phyloP scores from a whole-genome alignment of 2,888 invertebrate species.

The Dynastes hyllus region DNA sequence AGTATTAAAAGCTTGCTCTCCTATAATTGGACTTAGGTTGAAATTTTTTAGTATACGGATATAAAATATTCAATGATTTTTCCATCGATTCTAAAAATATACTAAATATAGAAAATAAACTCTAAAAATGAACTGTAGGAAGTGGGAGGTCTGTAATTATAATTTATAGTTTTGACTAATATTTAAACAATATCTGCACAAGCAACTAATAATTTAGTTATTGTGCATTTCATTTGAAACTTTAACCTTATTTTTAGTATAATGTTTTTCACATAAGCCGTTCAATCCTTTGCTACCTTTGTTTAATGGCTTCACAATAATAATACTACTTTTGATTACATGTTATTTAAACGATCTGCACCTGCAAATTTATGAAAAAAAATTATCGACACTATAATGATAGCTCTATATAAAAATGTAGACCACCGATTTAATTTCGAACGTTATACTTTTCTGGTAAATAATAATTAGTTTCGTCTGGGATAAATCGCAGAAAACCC shows the following conservation, averaged over 20 bases:
- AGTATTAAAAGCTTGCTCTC: too few species aligned
- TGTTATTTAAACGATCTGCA: slow-evolving; percentile 44
- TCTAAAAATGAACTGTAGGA: too few species aligned
- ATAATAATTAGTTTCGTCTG: slow-evolving; percentile 43
- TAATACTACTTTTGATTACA: slow-evolving; percentile 36
- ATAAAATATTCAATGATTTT: too few species aligned
- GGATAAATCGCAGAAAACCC: slow-evolving; percentile 28
- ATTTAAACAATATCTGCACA: too few species aligned
- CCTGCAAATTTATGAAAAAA: slow-evolving; percentile 42
- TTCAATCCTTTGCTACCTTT: slow-evolving; percentile 13
- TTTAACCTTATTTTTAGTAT: neutral
- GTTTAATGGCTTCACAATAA: slow-evolving; percentile 17
- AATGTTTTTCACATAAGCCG: neutral
- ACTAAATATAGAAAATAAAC: too few species aligned
- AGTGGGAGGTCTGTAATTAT: too few species aligned
- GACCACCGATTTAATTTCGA: slow-evolving; percentile 41
- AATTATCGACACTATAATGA: slow-evolving; percentile 41
- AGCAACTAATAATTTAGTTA: too few species aligned
- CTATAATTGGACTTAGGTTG: too few species aligned
- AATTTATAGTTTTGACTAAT: too few species aligned
- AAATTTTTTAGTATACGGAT: too few species aligned
- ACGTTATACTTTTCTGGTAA: slow-evolving; percentile 40
- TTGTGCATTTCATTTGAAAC: neutral
- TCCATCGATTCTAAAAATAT: too few species aligned
- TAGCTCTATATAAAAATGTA: slow-evolving; percentile 38